These are phyloP conservation scores for Epinephelus lanceolatus DNA, from an alignment of 2,113 vertebrate genomes.

Conservation along the genomic window DNA sequence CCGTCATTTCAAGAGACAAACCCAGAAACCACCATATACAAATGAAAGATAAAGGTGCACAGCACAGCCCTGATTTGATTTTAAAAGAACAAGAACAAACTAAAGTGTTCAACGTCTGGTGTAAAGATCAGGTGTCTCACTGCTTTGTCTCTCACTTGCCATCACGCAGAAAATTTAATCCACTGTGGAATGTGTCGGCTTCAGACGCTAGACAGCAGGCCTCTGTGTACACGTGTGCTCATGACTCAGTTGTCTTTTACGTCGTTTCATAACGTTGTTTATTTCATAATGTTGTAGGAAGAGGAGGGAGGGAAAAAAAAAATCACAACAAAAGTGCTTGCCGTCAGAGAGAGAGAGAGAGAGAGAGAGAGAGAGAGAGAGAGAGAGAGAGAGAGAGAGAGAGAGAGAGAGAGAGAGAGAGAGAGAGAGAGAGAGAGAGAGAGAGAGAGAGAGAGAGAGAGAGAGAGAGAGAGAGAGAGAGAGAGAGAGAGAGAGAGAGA, in stretches of 20 bases:
- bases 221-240: constrained; percentile 42
- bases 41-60: neutral
- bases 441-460: constrained; percentile 16
- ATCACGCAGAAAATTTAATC: constrained; percentile 69
- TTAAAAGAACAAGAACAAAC: constrained; percentile 13
- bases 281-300: constrained; percentile 38
- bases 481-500: constrained; percentile 5
- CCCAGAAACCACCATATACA: neutral
- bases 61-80: neutral
- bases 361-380: constrained; percentile 18
- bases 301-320: neutral
- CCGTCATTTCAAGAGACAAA: neutral
- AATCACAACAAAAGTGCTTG: constrained; percentile 30
- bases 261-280: constrained; percentile 63
- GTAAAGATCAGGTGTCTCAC: constrained; percentile 64
- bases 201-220: constrained; percentile 54
- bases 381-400: constrained; percentile 12
- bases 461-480: constrained; percentile 20
- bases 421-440: constrained; percentile 16
- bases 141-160: constrained; percentile 55
- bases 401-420: constrained; percentile 13
- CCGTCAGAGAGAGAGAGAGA: constrained; percentile 5
- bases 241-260: constrained; percentile 60
- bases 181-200: constrained; percentile 65
- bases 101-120: constrained; percentile 32